Evolutionary conservation across 2,113 vertebrate species (phyloP).

Genomic region (Silurus glanis): DNA sequence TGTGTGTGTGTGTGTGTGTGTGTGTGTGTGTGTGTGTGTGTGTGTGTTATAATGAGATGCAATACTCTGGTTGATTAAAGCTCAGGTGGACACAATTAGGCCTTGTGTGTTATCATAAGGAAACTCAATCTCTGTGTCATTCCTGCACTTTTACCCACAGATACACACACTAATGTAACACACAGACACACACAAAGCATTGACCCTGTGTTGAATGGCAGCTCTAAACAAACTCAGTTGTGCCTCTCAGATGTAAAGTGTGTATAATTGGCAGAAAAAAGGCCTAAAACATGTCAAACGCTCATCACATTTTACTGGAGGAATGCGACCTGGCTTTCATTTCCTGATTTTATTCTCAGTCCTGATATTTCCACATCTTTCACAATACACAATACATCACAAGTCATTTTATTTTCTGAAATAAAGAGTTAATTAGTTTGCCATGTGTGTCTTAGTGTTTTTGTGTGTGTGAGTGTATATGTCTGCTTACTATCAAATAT

Average conservation of each 20-base stretch:
- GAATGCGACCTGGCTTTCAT: slow-evolving; percentile 34
- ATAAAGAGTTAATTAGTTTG: background rate
- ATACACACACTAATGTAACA: slow-evolving; percentile 1
- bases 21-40: background rate
- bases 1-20: background rate
- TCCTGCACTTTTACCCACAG: slow-evolving; percentile 9
- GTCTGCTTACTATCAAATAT: background rate
- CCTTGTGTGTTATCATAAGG: slow-evolving; percentile 65
- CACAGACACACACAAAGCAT: slow-evolving; percentile 42
- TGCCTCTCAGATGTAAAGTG: slow-evolving; percentile 47
- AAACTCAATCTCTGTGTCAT: slow-evolving; percentile 60
- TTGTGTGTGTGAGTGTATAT: background rate
- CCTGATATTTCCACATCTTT: slow-evolving; percentile 15
- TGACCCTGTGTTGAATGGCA: slow-evolving; percentile 56
- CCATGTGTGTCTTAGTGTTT: background rate
- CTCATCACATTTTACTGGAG: slow-evolving; percentile 16
- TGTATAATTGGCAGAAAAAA: slow-evolving; percentile 37
- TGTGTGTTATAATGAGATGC: slow-evolving; percentile 32
- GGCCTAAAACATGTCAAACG: slow-evolving; percentile 14
- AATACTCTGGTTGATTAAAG: slow-evolving; percentile 68
- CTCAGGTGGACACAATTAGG: slow-evolving; percentile 68
- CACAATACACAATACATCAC: slow-evolving; percentile 7
- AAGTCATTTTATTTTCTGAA: background rate
- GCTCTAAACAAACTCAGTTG: slow-evolving; percentile 59
- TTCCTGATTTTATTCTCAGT: slow-evolving; percentile 45